Evolutionary conservation across 2,113 vertebrate species (phyloP), one percentile per base, ranked within the genome.

Genomic region (Calonectris borealis): DNA sequence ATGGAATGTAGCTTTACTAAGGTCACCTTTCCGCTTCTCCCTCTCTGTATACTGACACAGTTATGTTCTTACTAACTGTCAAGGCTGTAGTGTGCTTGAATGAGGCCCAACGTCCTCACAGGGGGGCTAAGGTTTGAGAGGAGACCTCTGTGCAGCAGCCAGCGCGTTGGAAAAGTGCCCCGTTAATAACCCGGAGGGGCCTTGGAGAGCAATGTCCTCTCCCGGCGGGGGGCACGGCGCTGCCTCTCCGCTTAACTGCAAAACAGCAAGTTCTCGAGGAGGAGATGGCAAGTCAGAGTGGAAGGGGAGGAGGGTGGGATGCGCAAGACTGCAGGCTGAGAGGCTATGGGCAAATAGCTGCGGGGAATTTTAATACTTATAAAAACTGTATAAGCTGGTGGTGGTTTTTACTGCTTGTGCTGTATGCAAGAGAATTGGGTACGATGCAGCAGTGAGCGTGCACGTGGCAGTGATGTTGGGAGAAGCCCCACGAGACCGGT

Each of bases 141-240:
- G 29, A 65, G 73, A 44, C 38, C 38, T 65, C 51, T 61, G 34
- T 31, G 73, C 26, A 29, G 68, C 68, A 17, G 14, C 68, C 61
- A n/a, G 57, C 17, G 4, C 3, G 1, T 49, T 73, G 86, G 54
- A 52, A 15, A 51, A 64, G 6, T 2, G 42, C 66, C 17, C 70
- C 1, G 0, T 5, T 19, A 16, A 12, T 31, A 68, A 62, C 42
- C 3, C 20, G 0, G 46, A 34, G 40, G 32, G 34, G 18, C 16
- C 29, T 10, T 16, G n/a, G 48, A 27, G 38, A 58, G 69, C 36
- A 2, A 0, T 38, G 62, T n/a, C 60, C 18, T 24, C 21, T 46
- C 52, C 38, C 1, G 2, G 46, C 8, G 49, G 21, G 55, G 10
- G 20, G 32, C 3, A 14, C 1, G 1, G 14, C 0, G 0, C 34